Evolutionary conservation across 2,113 vertebrate species (phyloP), one percentile per base, ranked within the genome.

Genomic region (Hyaena hyaena): DNA sequence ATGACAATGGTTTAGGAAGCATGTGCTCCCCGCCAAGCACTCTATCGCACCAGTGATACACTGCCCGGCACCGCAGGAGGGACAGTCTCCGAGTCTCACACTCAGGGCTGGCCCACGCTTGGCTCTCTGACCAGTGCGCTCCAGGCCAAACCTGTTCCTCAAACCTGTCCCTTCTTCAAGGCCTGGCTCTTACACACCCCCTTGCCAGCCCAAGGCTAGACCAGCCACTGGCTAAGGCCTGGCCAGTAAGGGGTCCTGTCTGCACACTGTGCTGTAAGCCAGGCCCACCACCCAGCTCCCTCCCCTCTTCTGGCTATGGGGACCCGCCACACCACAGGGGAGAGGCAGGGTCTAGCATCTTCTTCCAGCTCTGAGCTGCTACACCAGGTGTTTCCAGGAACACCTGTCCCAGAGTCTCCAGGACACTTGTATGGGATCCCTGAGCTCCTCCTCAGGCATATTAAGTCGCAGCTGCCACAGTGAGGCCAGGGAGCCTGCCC

Each of bases 41-140:
- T n/a, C 15, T 2, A 12, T 48, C 58, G 10, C 7, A 33, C 15
- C 14, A 1, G 43, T 33, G 12, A 33, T 39, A 39, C 48, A 9
- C 7, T 26, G 45, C 35, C 48, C 2, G 1, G 1, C 21, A n/a
- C 11, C 9, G 14, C 11, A 35, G 73, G 50, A 0, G 21, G n/a
- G 8, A 1, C n/a, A 4, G 3, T 33, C 66, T 55, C 26, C 2
- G 1, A 19, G 26, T 61, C 39, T 16, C 39, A 71, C 39, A 17
- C 26, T 68, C 69, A 50, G 39, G 48, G 48, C 35, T 76, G 35
- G 21, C 19, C 7, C 14, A 61, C 50, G 48, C 28, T 24, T 39
- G 74, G 24, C 50, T 94, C 76, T 81, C 50, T 50, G 85, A 69
- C 39, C 16, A 3, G 11, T 4, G n/a, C 9, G 15, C 24, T 95